Base-by-base conservation (phyloP, 64 coral and sea anemone species). In the Platygyra sinensis region DNA sequence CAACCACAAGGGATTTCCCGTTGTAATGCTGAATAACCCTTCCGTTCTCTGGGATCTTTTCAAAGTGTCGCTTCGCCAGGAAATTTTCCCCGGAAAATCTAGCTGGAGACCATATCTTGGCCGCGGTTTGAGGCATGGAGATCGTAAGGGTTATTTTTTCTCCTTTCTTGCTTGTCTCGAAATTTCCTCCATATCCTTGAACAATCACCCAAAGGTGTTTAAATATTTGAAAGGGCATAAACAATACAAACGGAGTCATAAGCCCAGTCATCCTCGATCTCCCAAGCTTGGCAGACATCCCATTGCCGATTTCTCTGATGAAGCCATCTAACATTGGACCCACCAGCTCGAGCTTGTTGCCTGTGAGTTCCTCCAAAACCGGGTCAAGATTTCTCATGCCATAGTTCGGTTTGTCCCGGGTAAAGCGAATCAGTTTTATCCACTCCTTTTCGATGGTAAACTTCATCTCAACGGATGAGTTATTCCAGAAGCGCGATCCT, bases 271-370 rank as follows among this genome's bases (percentile, higher is more conserved):
- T 92, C 20, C 72, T 62, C 3, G 19, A 92, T 86, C 38, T 39
- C 38, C 38, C 38, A 39, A 39, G 38, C 2, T 39, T 39, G 38
- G 38, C 38, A 39, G 38, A 39, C 38, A 39, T 39, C 38, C 5
- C 38, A 39, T 5, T 39, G 38, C 38, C 38, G 38, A 39, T 39
- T 90, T 90, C 77, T 51, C 46, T 73, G 16, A 90, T 33, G 27
- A 52, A 90, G 19, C 89, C 89, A 90, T 90, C 89, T 49, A 90
- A 29, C 77, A 90, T 20, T 0, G 78, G 78, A 65, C 87, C 74
- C 74, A 89, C 64, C 25, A 92, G 20, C 75, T 92, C 74, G 10
- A 86, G 82, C 86, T 87, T 87, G 36, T 92, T 92, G 8, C 90
- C 74, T 16, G 73, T 74, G 31, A 93, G 46, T 63, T 87, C 91